Base-by-base conservation (phyloP, 2,797 vertebrate genomes). In the Heteromormyrus szaboi region DNA sequence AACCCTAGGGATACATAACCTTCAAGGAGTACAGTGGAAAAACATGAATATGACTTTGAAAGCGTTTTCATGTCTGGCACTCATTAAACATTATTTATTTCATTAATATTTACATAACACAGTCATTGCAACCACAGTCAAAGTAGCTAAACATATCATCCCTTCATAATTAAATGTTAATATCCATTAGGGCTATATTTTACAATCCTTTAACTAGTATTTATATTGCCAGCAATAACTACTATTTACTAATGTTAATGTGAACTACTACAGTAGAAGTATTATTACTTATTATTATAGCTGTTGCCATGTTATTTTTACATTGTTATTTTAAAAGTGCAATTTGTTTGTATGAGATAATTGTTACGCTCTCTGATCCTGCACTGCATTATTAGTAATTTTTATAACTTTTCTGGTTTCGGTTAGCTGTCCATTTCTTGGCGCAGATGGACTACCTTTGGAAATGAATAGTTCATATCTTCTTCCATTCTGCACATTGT, bases 401-500 rank as follows among this genome's bases (percentile, higher is more conserved):
- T 76, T 79, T 44, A 41, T 79, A 44, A 79, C 33, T 41, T 44
- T 44, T 79, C 33, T 41, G 33, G 29, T 41, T 76, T 76, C 72
- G n/a, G 17, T 41, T 48, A 84, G 88, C 25, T 85, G 91, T 92
- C 90, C 91, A 88, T 86, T 91, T 90, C 53, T 91, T 91, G 91
- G 90, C 92, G 91, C 91, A 91, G 92, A 91, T 76, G 79, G 90
- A 91, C 91, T 93, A 93, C 76, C 93, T 93, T 94, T 93, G 88
- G 88, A 91, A 91, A 88, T 94, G 93, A 95, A 89, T 92, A 87
- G 92, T 95, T 91, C 93, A 94, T 95, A 95, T 96, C 95, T 95
- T 96, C 93, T 95, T 93, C 94, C 92, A 95, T 94, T 95, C 92
- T 93, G 65, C 1, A 54, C 94, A 96, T 96, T 97, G 95, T 97